Conservation (phyloP, 2,888 invertebrate genomes). For the Trachelus iudaicus region DNA sequence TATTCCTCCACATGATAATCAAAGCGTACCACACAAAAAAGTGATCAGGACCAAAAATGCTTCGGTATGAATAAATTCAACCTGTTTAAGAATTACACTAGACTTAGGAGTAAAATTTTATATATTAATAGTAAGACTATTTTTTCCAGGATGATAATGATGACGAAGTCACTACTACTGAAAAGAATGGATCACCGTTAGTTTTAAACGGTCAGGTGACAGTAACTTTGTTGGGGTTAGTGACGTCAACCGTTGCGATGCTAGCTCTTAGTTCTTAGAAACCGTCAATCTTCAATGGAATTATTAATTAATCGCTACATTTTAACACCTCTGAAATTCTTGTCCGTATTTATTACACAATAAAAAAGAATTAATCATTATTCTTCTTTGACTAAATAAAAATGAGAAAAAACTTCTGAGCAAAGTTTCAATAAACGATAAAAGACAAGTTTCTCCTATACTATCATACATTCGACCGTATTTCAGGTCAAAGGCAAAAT, state of each 20-base stretch:
- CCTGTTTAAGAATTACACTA: slow-evolving; percentile 3
- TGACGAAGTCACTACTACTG: background rate
- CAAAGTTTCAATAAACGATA: background rate
- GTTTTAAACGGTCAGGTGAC: background rate
- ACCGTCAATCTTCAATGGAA: background rate
- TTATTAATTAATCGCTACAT: background rate
- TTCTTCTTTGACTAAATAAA: slow-evolving; percentile 14
- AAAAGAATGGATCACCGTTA: background rate
- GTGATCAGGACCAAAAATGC: slow-evolving; percentile 18
- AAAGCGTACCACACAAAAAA: slow-evolving; percentile 20
- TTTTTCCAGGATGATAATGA: background rate
- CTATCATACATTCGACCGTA: background rate
- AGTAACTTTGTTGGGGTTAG: background rate
- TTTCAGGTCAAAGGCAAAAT: background rate
- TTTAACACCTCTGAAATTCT: background rate
- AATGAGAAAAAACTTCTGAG: background rate
- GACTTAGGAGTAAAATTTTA: background rate
- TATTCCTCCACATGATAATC: too few relatives aligned
- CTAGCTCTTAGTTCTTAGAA: background rate
- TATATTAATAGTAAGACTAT: background rate
- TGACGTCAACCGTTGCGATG: background rate
- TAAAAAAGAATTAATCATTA: slow-evolving; percentile 8
- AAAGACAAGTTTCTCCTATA: background rate
- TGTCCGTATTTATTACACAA: slow-evolving; percentile 8
- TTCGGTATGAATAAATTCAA: slow-evolving; percentile 21